Base-by-base conservation (phyloP, 2,888 invertebrate species). In the Cyclophora albipunctata region DNA sequence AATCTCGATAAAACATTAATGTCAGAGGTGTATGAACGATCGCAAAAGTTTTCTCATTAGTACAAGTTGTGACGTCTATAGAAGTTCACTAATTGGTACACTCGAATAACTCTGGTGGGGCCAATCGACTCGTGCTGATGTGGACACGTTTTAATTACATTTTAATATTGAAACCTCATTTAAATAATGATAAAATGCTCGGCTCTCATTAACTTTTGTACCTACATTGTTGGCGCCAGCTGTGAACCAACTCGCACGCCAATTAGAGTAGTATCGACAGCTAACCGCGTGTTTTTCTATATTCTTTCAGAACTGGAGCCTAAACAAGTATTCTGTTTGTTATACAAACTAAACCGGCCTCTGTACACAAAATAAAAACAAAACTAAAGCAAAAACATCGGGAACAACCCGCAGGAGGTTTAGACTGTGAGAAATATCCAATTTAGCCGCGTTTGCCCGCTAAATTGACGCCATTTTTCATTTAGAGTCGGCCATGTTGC, bases 391-490 rank as follows among this genome's bases (percentile, higher is more conserved):
- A 61, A 64, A 75, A 75, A 73, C 69, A 73, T 62, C 64, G 67
- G 63, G 62, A 75, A 71, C 69, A 71, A 62, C 68, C 64, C 64
- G 62, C 69, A 65, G 59, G 68, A 68, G 73, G 70, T 68, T 77
- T 69, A 75, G 78, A 64, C 75, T 71, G 78, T 78, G 83, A 82
- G 80, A 83, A 84, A 84, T 83, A 81, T 82, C 84, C 86, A 86
- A 85, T 86, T 86, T 86, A 77, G 78, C 76, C 68, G 78, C 76
- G 78, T 79, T 83, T 82, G 73, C 79, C 78, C 81, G 73, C 71
- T 76, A 86, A 86, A 87, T 87, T 81, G 85, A 69, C 75, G 79
- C 77, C 75, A 85, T 87, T 83, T 84, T 80, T 86, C 84, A 84
- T 80, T 77, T 73, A 64, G 74, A 49, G 47, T 67, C 63, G 75